These are phyloP conservation scores for Cydia splendana DNA, from an alignment of 1,140 invertebrate species.

Conservation along the genomic window DNA sequence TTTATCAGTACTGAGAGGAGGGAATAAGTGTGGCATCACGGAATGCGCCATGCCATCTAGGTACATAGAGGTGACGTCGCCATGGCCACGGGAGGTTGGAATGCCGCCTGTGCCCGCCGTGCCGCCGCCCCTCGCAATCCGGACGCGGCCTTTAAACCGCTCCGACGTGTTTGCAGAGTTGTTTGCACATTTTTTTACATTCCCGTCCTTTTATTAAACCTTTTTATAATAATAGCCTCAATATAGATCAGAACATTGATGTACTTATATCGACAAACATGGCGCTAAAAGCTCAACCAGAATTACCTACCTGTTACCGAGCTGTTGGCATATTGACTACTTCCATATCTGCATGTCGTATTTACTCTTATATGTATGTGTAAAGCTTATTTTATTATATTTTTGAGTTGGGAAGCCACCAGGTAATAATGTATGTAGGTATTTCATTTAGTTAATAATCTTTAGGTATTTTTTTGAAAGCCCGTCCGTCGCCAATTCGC, in stretches of 20 bases:
- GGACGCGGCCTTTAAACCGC: constrained; percentile 76
- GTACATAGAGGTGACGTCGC: constrained; percentile 64
- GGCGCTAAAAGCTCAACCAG: background rate
- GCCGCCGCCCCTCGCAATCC: constrained; percentile 72
- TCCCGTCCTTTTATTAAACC: constrained; percentile 70
- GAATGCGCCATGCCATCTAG: constrained; percentile 56
- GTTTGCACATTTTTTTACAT: constrained; percentile 79
- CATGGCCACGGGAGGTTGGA: constrained; percentile 69
- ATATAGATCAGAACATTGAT: constrained; percentile 23
- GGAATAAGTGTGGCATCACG: constrained; percentile 52
- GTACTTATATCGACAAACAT: background rate
- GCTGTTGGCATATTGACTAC: background rate
- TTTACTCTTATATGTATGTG: background rate
- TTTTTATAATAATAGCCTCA: constrained; percentile 49
- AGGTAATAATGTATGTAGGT: background rate
- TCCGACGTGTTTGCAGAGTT: constrained; percentile 76
- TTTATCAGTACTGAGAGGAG: constrained; percentile 49
- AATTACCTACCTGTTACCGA: background rate
- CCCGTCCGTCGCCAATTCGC: background rate
- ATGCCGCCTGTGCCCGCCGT: constrained; percentile 67
- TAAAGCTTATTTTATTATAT: too few relatives aligned
- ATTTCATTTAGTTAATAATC: background rate
- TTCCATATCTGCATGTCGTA: background rate
- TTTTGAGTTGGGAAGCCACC: too few relatives aligned
- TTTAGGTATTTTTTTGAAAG: too few relatives aligned